Evolutionary conservation across 2,797 vertebrate species (phyloP).

Genomic region (Poliocrania exsul): DNA sequence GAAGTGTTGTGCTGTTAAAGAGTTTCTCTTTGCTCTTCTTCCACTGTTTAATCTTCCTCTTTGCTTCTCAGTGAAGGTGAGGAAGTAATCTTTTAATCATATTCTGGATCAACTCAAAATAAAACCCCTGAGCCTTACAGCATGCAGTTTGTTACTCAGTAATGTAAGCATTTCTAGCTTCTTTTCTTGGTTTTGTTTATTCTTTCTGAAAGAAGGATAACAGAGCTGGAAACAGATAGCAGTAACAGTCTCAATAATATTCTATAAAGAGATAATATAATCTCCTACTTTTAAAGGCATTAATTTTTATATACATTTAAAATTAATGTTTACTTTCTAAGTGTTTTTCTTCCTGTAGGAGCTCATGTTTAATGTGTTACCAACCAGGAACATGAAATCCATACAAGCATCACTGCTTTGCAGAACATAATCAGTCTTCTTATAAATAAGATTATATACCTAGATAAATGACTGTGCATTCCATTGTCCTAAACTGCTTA

Average conservation of each 20-base stretch:
- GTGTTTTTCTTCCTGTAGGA: background rate
- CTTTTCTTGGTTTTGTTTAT: background rate
- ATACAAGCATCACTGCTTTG: background rate
- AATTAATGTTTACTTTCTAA: background rate
- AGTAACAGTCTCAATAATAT: background rate
- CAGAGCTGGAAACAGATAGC: background rate
- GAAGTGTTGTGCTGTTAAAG: background rate
- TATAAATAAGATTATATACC: background rate
- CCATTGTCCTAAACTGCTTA: background rate
- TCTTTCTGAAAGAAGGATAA: background rate
- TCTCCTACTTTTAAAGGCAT: background rate
- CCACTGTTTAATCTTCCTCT: background rate
- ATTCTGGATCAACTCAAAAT: background rate
- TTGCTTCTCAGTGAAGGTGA: background rate
- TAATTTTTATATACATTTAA: background rate
- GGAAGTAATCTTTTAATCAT: background rate
- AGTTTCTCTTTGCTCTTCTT: background rate
- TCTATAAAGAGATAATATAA: background rate
- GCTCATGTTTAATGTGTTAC: background rate
- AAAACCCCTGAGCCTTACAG: background rate
- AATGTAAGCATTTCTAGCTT: background rate
- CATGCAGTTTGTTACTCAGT: background rate
- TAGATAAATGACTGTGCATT: background rate
- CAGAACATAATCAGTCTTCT: background rate
- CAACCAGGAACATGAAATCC: background rate